Conservation (phyloP, 2,888 invertebrate species). For the Bugulina stolonifera region DNA sequence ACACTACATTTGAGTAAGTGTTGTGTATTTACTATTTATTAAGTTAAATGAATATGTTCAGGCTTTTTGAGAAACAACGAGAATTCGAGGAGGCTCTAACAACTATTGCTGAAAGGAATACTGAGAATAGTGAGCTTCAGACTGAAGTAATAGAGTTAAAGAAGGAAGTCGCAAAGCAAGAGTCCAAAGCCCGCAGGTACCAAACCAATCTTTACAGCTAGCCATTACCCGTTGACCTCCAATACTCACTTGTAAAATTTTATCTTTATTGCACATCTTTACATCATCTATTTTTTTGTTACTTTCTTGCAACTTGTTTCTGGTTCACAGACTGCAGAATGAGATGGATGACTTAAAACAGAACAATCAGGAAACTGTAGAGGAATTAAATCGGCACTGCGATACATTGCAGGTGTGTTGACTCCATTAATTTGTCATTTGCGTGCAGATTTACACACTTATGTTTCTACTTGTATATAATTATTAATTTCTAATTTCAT, state of each 20-base stretch:
- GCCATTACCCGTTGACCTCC: too few species aligned
- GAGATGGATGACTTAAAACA: slow-evolving; percentile 34
- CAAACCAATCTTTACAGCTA: too few species aligned
- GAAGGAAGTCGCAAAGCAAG: slow-evolving; percentile 34
- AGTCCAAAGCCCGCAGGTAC: slow-evolving; percentile 29
- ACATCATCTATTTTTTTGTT: too few species aligned
- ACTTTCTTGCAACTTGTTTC: too few species aligned
- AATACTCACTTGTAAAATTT: too few species aligned
- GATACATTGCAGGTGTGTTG: neutral
- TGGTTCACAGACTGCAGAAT: slow-evolving; percentile 34
- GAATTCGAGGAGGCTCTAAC: slow-evolving; percentile 39
- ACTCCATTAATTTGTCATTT: neutral
- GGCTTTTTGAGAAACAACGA: slow-evolving; percentile 46
- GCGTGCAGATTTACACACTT: too few species aligned
- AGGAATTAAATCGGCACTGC: neutral
- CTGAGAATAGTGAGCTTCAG: slow-evolving; percentile 35
- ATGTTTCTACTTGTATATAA: too few species aligned
- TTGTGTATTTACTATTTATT: too few species aligned
- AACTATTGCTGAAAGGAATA: slow-evolving; percentile 34
- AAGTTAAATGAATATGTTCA: too few species aligned
- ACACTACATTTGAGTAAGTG: too few species aligned
- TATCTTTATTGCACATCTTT: too few species aligned
- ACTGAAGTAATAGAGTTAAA: slow-evolving; percentile 34
- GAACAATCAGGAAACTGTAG: slow-evolving; percentile 30
- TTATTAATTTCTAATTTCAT: too few species aligned